Conservation (phyloP, 2,113 vertebrate species). For the Tragelaphus buxtoni region DNA sequence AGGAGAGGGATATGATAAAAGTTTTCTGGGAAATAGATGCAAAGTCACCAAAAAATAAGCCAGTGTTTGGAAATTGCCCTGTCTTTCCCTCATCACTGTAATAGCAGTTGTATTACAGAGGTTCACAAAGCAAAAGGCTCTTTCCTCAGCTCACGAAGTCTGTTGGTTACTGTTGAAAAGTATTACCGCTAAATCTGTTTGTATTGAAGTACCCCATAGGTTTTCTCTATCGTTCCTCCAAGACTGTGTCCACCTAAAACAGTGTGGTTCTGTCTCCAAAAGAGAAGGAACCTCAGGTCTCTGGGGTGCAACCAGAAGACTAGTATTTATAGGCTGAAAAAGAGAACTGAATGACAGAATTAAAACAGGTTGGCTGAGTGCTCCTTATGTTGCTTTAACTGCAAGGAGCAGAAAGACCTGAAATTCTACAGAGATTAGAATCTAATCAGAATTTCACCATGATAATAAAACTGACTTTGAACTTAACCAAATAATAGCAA, state of each 20-base stretch:
- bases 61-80: background rate
- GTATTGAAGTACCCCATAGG: background rate
- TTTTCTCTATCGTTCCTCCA: background rate
- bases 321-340: background rate
- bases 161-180: background rate
- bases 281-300: background rate
- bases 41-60: background rate
- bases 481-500: background rate
- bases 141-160: background rate
- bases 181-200: background rate
- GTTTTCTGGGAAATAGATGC: background rate
- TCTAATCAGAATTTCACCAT: constrained; percentile 26
- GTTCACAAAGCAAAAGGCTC: background rate
- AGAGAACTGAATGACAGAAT: constrained; percentile 14
- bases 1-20: background rate
- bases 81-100: background rate
- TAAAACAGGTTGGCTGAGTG: background rate
- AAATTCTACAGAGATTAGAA: constrained; percentile 19
- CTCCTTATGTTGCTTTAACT: background rate
- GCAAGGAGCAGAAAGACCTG: background rate
- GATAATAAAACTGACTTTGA: constrained; percentile 16
- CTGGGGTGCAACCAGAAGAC: background rate
- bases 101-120: background rate
- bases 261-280: background rate
- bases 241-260: background rate